Percentiles rank a stretch among this genome's conserved stretches.
Evolutionary conservation across 2,888 invertebrate species (phyloP).

Genomic region (Silvanus unidentatus): DNA sequence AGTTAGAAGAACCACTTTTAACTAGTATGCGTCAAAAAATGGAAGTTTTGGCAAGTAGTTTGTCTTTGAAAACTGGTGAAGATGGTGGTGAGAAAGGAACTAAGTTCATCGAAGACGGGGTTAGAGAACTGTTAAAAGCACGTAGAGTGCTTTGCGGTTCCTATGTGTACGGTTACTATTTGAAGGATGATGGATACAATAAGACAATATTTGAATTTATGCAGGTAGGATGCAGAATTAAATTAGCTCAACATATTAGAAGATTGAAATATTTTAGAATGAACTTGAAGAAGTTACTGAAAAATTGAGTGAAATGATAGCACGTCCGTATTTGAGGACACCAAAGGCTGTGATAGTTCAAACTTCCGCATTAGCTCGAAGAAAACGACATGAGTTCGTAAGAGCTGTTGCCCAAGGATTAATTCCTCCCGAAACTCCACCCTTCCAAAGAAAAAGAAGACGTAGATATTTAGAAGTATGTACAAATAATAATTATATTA

Average conservation of each 20-base stretch:
- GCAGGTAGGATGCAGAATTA: constrained; percentile 57
- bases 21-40: constrained; percentile 57
- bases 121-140: constrained; percentile 57
- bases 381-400: constrained; percentile 59
- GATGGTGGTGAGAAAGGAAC: constrained; percentile 45
- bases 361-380: constrained; percentile 53
- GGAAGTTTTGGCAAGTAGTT: constrained; percentile 53
- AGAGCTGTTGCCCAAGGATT: constrained; percentile 54
- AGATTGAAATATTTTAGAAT: constrained; percentile 45
- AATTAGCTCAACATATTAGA: constrained; percentile 4
- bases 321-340: constrained; percentile 56
- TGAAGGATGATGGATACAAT: constrained; percentile 60
- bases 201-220: constrained; percentile 63
- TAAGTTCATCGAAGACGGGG: constrained; percentile 59
- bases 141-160: constrained; percentile 59
- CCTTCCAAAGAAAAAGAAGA: constrained; percentile 50
- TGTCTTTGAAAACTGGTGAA: constrained; percentile 42
- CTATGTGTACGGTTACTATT: constrained; percentile 63
- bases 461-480: constrained; percentile 47
- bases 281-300: constrained; percentile 62
- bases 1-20: constrained; percentile 57
- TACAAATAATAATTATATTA: constrained; percentile 5
- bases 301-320: constrained; percentile 60
- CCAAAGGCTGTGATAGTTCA: constrained; percentile 58
- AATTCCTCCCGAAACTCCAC: constrained; percentile 58